Evolutionary conservation across 1,140 invertebrate species (phyloP).

Genomic region (Rhopalosiphum padi): DNA sequence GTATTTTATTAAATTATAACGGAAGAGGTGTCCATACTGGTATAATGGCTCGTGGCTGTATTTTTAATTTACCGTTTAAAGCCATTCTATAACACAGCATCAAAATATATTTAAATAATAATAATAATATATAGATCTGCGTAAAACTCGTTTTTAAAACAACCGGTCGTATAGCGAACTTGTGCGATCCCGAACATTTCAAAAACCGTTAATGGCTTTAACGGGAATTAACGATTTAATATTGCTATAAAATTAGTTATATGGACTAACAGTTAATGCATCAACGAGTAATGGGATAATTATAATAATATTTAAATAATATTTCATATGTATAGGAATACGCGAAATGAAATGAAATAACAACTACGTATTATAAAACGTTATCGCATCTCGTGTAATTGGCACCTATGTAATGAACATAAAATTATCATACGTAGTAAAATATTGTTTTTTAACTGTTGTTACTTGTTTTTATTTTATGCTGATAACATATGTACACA

Average conservation of each 20-base stretch:
- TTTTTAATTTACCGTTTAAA: not conserved
- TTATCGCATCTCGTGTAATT: not conserved
- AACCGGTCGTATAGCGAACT: not conserved
- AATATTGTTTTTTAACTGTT: not conserved
- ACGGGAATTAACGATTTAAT: not conserved
- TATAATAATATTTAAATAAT: not conserved
- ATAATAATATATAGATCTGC: not conserved
- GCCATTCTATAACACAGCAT: not conserved
- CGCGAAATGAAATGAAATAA: not conserved
- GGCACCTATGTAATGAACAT: too few relatives aligned
- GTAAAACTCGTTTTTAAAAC: not conserved
- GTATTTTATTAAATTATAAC: conserved; percentile 3
- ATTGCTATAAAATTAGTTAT: not conserved
- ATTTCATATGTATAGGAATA: not conserved
- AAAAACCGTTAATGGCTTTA: conserved; percentile 18
- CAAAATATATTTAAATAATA: not conserved
- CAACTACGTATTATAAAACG: not conserved
- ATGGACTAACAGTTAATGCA: not conserved
- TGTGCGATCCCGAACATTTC: not conserved
- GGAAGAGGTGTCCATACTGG: not conserved
- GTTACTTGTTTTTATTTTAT: not conserved
- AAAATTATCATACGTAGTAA: not conserved
- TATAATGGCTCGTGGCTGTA: not conserved
- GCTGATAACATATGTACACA: too few relatives aligned
- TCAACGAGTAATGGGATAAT: not conserved